Conservation (phyloP, 2,113 vertebrate species). For the Nycticryphes semicollaris region DNA sequence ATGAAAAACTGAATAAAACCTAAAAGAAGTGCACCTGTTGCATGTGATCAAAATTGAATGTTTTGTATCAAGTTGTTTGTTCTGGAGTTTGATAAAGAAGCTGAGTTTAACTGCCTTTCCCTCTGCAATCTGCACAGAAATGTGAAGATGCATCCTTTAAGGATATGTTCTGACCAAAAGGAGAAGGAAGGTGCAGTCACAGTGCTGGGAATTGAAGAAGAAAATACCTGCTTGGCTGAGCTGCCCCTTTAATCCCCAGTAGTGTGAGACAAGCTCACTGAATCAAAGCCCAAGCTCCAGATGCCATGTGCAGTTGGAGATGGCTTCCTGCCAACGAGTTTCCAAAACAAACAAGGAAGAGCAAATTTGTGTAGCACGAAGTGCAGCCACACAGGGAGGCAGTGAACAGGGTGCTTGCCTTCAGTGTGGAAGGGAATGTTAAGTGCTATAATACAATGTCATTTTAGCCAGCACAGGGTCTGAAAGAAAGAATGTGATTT, state of each 20-base stretch:
- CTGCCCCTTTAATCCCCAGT: constrained; percentile 10
- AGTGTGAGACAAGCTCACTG: neutral
- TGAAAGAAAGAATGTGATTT: neutral
- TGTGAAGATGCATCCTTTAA: neutral
- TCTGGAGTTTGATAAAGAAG: neutral
- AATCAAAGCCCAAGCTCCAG: constrained; percentile 29
- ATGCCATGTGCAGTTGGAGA: constrained; percentile 48
- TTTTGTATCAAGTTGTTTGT: neutral
- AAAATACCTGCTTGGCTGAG: constrained; percentile 49
- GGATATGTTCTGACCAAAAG: neutral
- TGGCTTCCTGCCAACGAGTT: constrained; percentile 30
- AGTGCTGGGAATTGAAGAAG: neutral
- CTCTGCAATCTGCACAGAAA: neutral
- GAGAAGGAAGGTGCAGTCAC: neutral
- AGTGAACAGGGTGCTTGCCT: constrained; percentile 34
- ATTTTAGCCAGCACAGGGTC: neutral
- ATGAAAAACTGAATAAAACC: neutral
- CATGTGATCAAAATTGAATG: neutral
- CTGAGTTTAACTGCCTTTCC: neutral
- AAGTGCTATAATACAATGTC: neutral
- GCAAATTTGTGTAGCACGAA: constrained; percentile 8
- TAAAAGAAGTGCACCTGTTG: constrained; percentile 11
- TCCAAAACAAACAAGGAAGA: constrained; percentile 67
- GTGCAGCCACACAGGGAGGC: constrained; percentile 23
- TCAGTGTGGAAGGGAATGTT: neutral